Base-by-base conservation (phyloP, 2,113 vertebrate genomes). In the Neomonachus schauinslandi region DNA sequence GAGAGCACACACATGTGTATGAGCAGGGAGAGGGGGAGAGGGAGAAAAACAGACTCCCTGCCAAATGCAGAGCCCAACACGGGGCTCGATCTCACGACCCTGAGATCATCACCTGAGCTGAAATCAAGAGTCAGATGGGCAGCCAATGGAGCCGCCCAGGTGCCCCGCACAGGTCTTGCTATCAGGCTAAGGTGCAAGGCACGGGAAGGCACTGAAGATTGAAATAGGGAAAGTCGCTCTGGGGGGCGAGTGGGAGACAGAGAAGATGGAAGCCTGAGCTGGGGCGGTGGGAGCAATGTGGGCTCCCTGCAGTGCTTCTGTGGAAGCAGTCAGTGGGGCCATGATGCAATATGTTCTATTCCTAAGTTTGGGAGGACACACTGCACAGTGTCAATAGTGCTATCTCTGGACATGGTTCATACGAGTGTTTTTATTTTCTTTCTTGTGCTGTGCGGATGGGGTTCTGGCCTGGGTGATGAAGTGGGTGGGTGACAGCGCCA, bases 301-400 rank as follows among this genome's bases (percentile, higher is more conserved):
- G 59, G 19, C 53, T 28, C 19, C 0, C 18, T 0, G 42, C 31
- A 7, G 31, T 28, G 26, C 31, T 12, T 1, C 5, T 0, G 18
- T 0, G 0, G 71, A 53, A 13, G n/a, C n/a, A 36, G 53, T 24
- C 59, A 4, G 28, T 0, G 16, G 51, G 26, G 31, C 9, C 51
- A 2, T 24, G 18, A 8, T 12, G 1, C 12, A 1, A 4, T 5
- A 4, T 0, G 24, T 26, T 65, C 19, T 11, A 0, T 8, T 15
- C 85, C 15, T 55, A 71, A 24, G 69, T 31, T 79, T 31, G 33
- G 22, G 65, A 33, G 9, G 51, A 33, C 8, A 7, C 1, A 12
- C 5, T 0, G 4, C 33, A 36, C 19, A 3, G 8, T 2, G 2
- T 13, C 4, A 36, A 7, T 4, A 14, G 15, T 2, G n/a, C 57